Evolutionary conservation across 1,140 invertebrate genomes (phyloP).

Genomic region (Nephotettix cincticeps): DNA sequence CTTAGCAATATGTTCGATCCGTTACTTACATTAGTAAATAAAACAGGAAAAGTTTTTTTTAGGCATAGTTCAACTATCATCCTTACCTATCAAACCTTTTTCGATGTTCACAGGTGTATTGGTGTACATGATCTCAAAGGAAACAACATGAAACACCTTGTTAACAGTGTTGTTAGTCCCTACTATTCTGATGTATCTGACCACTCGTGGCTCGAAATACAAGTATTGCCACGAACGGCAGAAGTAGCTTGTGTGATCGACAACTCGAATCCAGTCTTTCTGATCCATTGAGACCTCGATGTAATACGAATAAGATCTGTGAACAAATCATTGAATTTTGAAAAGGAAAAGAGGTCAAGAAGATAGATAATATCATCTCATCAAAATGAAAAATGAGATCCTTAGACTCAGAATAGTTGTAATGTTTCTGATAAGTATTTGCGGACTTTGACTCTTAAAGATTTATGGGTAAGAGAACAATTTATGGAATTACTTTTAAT

Average conservation of each 20-base stretch:
- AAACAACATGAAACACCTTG: conserved; percentile 92
- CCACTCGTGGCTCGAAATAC: conserved; percentile 87
- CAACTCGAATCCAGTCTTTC: conserved; percentile 89
- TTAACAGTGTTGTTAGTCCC: conserved; percentile 96
- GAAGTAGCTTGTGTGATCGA: conserved; percentile 88
- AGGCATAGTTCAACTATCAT: background rate
- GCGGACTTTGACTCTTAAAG: too few relatives aligned
- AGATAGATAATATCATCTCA: too few relatives aligned
- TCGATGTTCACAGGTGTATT: conserved; percentile 70
- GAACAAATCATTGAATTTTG: conserved; percentile 36
- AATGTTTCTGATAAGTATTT: too few relatives aligned
- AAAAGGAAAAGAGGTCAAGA: too few relatives aligned
- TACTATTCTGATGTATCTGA: conserved; percentile 86
- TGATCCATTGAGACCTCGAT: conserved; percentile 96
- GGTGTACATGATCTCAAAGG: conserved; percentile 87
- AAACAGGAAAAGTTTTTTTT: background rate
- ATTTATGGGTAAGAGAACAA: too few relatives aligned
- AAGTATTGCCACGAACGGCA: conserved; percentile 97
- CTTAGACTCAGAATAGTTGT: too few relatives aligned
- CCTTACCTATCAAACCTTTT: conserved; percentile 61
- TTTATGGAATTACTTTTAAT: too few relatives aligned
- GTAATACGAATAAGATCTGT: conserved; percentile 91
- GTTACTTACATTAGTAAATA: conserved; percentile 1
- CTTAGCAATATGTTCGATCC: background rate
- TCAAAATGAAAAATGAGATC: too few relatives aligned